Conservation (phyloP, 2,797 vertebrate species). For the Lagorchestes hirsutus region DNA sequence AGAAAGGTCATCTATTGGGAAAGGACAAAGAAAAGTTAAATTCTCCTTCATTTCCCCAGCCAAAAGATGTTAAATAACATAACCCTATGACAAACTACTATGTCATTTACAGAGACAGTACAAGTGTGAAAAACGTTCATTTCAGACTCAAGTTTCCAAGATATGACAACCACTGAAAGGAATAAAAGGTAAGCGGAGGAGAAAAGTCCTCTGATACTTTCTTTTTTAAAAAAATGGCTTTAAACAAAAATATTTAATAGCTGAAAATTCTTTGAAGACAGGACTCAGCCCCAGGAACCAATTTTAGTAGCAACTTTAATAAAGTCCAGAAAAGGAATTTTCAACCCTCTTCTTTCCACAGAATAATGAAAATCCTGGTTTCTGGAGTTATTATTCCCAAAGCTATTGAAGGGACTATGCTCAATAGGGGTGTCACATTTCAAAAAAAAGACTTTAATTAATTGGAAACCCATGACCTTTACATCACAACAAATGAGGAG, state of each 20-base stretch:
- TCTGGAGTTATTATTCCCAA: conserved; percentile 43
- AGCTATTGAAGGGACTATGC: not conserved
- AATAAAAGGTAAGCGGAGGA: conserved; percentile 67
- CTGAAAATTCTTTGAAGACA: conserved; percentile 60
- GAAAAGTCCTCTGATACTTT: conserved; percentile 46
- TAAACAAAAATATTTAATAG: conserved; percentile 64
- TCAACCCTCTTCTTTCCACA: conserved; percentile 11
- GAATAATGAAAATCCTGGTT: conserved; percentile 58
- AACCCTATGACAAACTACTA: conserved; percentile 38
- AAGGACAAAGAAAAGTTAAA: conserved; percentile 15
- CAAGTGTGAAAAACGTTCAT: conserved; percentile 45
- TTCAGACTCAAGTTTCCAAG: conserved; percentile 60
- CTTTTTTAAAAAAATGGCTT: conserved; percentile 53
- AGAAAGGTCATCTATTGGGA: not conserved
- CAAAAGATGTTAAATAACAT: not conserved
- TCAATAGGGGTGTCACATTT: not conserved
- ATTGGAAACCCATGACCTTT: not conserved
- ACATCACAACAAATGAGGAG: not conserved
- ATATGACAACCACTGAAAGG: conserved; percentile 69
- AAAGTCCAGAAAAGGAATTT: conserved; percentile 55
- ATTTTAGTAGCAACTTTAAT: conserved; percentile 63
- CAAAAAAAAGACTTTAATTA: not conserved
- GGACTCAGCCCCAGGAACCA: conserved; percentile 49
- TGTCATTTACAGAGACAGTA: conserved; percentile 60
- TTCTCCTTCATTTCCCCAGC: conserved; percentile 47